Base-by-base conservation (phyloP, 2,888 invertebrate genomes). In the Calliphora vomitoria region DNA sequence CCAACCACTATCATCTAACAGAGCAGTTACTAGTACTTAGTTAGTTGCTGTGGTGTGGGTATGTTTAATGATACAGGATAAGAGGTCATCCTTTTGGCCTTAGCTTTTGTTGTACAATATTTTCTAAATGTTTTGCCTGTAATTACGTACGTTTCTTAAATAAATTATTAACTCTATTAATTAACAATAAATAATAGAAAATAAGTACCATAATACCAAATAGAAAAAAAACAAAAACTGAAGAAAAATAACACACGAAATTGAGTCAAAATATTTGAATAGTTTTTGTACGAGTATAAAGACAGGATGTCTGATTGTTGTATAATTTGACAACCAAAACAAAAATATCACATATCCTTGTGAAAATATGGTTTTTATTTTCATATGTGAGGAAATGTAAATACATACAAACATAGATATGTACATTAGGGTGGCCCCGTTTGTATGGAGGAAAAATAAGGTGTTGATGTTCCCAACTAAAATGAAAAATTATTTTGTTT, bases 151-250 rank as follows among this genome's bases (percentile, higher is more conserved):
- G 50, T 35, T 47, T 18, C 20, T 72, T 81, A 76, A 64, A 79
- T 87, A 75, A 87, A 79, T 87, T 79, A 82, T 85, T 87, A 87
- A 87, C 79, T 87, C 82, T 69, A 58, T 71, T 83, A 87, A 81
- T 81, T 69, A 69, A 44, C 44, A 83, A 83, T 47, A 69, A 69
- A 69, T 50, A 72, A 62, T 31, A 64, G 35, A 64, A 31, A 62
- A 53, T 25, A n/a, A n/a, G n/a, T 18, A 35, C 41, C 10, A 68
- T 38, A 64, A 20, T 55, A 55, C 50, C 13, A 64, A 53, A 66
- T 47, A 35, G 13, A 75, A 53, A 53, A 4, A 38, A 25, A 11
- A 20, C n/a, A 15, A 55, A 8, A 44, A 25, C 1, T 1, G 25
- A 1, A 18, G n/a, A 50, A 64, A 81, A 64, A 72, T 18, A 62